Conservation (phyloP, 2,113 vertebrate genomes). For the Dasypus novemcinctus region DNA sequence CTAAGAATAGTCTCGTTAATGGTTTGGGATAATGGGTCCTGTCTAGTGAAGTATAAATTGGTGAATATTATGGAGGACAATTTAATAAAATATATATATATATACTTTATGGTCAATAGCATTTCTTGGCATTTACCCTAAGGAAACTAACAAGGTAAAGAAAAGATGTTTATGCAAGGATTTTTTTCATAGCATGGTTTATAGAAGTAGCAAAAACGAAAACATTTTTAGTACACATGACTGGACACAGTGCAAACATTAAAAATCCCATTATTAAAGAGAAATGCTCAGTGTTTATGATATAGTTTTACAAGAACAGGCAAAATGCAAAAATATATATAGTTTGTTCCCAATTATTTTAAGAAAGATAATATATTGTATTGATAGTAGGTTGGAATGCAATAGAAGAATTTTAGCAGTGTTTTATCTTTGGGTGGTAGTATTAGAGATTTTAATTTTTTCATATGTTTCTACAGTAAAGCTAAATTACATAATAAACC, state of each 20-base stretch:
- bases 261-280: neutral
- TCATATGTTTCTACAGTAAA: neutral
- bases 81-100: neutral
- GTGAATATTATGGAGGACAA: neutral
- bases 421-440: neutral
- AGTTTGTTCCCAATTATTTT: neutral
- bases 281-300: neutral
- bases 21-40: neutral
- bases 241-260: neutral
- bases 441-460: conserved; percentile 12
- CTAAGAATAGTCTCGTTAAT: neutral
- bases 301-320: neutral
- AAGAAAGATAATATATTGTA: neutral
- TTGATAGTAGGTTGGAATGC: neutral
- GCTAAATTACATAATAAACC: neutral
- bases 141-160: neutral
- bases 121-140: neutral
- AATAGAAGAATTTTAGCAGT: neutral
- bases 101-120: neutral
- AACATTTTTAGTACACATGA: neutral
- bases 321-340: neutral
- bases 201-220: neutral
- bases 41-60: neutral
- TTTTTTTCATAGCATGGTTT: neutral
- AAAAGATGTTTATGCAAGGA: neutral